Conservation (phyloP, 2,888 invertebrate species). For the Bursaphelenchus okinawaensis region DNA sequence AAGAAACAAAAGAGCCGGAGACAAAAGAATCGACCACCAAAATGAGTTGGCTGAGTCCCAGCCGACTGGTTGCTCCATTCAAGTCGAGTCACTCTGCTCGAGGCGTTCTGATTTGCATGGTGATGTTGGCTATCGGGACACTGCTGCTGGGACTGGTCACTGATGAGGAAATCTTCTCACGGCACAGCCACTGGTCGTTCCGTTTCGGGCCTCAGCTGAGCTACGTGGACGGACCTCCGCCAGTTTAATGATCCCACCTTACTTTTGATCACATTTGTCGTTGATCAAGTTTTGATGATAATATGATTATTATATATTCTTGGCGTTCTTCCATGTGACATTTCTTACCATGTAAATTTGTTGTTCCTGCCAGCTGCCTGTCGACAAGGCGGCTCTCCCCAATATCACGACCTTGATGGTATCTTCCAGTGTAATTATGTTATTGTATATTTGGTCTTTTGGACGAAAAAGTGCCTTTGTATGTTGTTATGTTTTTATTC, state of each 20-base stretch:
- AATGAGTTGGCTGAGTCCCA: neutral
- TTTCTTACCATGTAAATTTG: too few species aligned
- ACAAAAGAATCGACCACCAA: neutral
- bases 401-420: too few species aligned
- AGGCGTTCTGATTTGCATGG: neutral
- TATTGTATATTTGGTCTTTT: neutral
- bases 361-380: too few species aligned
- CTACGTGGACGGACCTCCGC: slow-evolving; percentile 26
- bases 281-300: too few species aligned
- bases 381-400: too few species aligned
- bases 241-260: slow-evolving; percentile 15
- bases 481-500: neutral
- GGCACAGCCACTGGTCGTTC: slow-evolving; percentile 20
- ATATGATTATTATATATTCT: too few species aligned
- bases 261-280: too few species aligned
- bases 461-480: neutral
- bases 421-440: too few species aligned
- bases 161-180: slow-evolving; percentile 6
- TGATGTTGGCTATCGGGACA: slow-evolving; percentile 7
- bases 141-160: neutral
- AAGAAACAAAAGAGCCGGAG: neutral
- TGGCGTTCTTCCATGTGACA: too few species aligned
- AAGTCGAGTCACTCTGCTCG: neutral
- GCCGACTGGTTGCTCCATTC: neutral
- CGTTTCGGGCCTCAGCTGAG: slow-evolving; percentile 25